Base-by-base conservation (phyloP, 2,113 vertebrate species). In the Chloropsis hardwickii region DNA sequence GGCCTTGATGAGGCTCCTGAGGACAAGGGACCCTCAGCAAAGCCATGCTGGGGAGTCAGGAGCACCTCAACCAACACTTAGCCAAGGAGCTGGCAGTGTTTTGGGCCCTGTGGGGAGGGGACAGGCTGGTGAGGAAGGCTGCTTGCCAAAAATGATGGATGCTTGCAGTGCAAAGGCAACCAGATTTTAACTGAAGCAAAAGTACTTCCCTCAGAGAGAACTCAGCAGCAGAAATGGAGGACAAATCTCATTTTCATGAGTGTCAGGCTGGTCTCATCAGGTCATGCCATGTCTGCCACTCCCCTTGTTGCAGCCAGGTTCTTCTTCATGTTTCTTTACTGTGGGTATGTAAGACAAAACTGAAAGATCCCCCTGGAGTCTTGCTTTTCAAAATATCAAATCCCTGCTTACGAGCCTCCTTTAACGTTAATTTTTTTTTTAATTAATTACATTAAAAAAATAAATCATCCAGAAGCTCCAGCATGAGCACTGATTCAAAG, bases 361-460 rank as follows among this genome's bases (percentile, higher is more conserved):
- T 44, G 35, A 74, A 90, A 92, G 24, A 35, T 54, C 9, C 2
- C 9, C 6, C 14, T 27, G 17, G 18, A 71, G 18, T 71, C 60
- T 72, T 76, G 9, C 13, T 64, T 90, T 71, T 51, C 27, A 54
- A 69, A 67, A 67, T 42, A 48, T 65, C 47, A 61, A 57, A 71
- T 54, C 15, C 18, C 16, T 57, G 31, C 12, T 80, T 73, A 57
- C 10, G 51, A 61, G 1, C 4, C 31, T 33, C 6, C 2, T 90
- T 82, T 45, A 72, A 78, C 39, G 22, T 29, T 39, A 50, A 6
- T 44, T 19, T 7, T 1, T 2, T 8, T 1, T 2, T 1, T 8
- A 35, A 48, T 33, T 45, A 45, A 66, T 66, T 54, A 7, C 2
- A 48, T 37, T 58, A 0, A 10, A 67, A 48, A 64, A 67, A 45